Evolutionary conservation across 2,888 invertebrate species (phyloP), one percentile per base, ranked within the genome.

Genomic region (Rhagonycha lutea): DNA sequence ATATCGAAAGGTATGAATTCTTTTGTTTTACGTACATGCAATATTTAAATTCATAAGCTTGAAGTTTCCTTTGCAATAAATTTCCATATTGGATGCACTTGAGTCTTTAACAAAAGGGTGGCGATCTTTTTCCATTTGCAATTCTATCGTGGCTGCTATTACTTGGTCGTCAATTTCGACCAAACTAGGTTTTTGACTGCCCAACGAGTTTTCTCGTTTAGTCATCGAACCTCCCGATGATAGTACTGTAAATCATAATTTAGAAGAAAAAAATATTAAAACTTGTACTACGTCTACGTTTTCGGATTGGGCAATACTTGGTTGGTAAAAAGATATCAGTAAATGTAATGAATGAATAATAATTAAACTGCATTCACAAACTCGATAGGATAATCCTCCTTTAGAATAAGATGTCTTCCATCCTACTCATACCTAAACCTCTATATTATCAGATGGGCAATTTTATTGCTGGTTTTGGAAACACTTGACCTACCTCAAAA

Each of bases 101-200:
- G 80, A 82, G 67, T 88, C 87, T 63, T 78, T 80, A n/a, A 81
- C 79, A 65, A 86, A 84, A 0, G 88, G 88, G 81, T 88, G 86
- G 14, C 61, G 24, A 67, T 78, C 80, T 60, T 68, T 68, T 23
- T 70, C 70, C 18, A 71, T 28, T 61, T 75, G 63, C 12, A 28
- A 8, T 61, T 75, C 74, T n/a, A 79, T 63, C 26, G 62, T 68
- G 68, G 26, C 69, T 67, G 63, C 61, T 12, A 70, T 68, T 11
- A 61, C 8, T 14, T 74, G 2, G 23, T 65, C 32, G 14, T 70
- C 67, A 2, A 67, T 60, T 12, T 68, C 72, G 28, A 60, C 14
- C 3, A 47, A 61, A 18, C 23, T 69, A 4, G 3, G 18, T 23
- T 23, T 69, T 47, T 14, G 23, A 9, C 23, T 23, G 18, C 3